phyloP scores from a whole-genome alignment of 2,888 invertebrate genomes.

The Dendrolimus houi region DNA sequence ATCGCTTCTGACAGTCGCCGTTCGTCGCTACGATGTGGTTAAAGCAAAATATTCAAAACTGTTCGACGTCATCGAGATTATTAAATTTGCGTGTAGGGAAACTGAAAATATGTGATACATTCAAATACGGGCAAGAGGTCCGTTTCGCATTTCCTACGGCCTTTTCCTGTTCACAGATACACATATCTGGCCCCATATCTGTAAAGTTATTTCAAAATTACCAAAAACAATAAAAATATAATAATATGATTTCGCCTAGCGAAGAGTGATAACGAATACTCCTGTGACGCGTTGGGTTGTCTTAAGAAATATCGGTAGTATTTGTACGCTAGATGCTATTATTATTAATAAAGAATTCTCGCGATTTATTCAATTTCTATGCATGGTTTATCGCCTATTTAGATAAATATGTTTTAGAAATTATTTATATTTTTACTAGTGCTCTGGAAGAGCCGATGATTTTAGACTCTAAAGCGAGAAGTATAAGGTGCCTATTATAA shows the following conservation, averaged over 20 bases:
- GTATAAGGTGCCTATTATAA: slow-evolving; percentile 54
- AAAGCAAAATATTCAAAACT: too few species aligned
- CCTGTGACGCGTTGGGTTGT: slow-evolving; percentile 31
- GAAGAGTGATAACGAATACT: slow-evolving; percentile 37
- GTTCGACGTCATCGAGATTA: too few species aligned
- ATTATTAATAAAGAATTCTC: slow-evolving; percentile 27
- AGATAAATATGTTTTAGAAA: slow-evolving; percentile 68
- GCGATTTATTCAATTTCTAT: slow-evolving; percentile 39
- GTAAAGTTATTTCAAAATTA: slow-evolving; percentile 27
- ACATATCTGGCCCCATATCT: slow-evolving; percentile 32
- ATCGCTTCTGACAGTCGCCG: too few species aligned
- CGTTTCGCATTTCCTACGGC: not conserved
- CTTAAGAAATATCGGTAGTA: slow-evolving; percentile 48
- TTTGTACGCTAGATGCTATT: slow-evolving; percentile 49
- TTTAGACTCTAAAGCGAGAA: slow-evolving; percentile 30
- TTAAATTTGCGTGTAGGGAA: not conserved
- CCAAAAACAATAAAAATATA: slow-evolving; percentile 37
- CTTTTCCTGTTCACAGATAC: not conserved
- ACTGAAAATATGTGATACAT: not conserved
- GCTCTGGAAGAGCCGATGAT: slow-evolving; percentile 19
- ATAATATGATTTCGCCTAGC: slow-evolving; percentile 25
- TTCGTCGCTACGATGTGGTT: too few species aligned
- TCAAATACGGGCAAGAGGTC: not conserved
- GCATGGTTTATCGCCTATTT: slow-evolving; percentile 57
- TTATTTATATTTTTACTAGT: slow-evolving; percentile 15